These are phyloP conservation scores for Lordiphosa mommai DNA, from an alignment of 1,140 invertebrate genomes.

Conservation along the genomic window DNA sequence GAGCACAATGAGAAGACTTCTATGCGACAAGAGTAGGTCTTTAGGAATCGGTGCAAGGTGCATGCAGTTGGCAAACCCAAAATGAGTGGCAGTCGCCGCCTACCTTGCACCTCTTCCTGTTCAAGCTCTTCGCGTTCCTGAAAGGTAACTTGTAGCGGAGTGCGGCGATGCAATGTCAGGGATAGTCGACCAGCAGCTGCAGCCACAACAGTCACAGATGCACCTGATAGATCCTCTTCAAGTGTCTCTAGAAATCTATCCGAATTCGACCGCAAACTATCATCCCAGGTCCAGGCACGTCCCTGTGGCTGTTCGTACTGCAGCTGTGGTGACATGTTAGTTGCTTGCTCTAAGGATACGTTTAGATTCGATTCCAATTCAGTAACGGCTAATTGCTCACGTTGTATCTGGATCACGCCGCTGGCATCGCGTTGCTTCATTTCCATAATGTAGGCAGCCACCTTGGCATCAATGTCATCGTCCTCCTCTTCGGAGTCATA, in stretches of 20 bases:
- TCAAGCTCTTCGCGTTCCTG: constrained; percentile 14
- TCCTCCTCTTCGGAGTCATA: constrained; percentile 76
- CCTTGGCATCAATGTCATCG: constrained; percentile 80
- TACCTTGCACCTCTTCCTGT: constrained; percentile 54
- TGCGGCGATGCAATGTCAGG: constrained; percentile 53
- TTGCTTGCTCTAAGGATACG: background rate
- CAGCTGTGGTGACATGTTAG: constrained; percentile 11
- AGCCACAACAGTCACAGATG: constrained; percentile 8
- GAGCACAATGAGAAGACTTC: too few relatives aligned
- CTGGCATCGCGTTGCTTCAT: constrained; percentile 61
- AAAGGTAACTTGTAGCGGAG: constrained; percentile 59
- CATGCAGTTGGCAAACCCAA: constrained; percentile 45
- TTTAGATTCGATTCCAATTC: constrained; percentile 4
- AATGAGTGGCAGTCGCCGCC: constrained; percentile 22
- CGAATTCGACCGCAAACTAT: constrained; percentile 77
- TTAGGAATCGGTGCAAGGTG: constrained; percentile 22
- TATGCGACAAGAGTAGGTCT: too few relatives aligned
- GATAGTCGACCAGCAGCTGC: constrained; percentile 30
- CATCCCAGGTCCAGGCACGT: constrained; percentile 78
- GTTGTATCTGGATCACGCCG: constrained; percentile 30
- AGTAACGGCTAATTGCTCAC: constrained; percentile 44
- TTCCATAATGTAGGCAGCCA: constrained; percentile 78
- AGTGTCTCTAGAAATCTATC: constrained; percentile 78
- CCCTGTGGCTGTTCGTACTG: constrained; percentile 7
- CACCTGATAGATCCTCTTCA: constrained; percentile 55